Conservation (phyloP, 2,888 invertebrate genomes). For the Rhopalosiphum nymphaeae region DNA sequence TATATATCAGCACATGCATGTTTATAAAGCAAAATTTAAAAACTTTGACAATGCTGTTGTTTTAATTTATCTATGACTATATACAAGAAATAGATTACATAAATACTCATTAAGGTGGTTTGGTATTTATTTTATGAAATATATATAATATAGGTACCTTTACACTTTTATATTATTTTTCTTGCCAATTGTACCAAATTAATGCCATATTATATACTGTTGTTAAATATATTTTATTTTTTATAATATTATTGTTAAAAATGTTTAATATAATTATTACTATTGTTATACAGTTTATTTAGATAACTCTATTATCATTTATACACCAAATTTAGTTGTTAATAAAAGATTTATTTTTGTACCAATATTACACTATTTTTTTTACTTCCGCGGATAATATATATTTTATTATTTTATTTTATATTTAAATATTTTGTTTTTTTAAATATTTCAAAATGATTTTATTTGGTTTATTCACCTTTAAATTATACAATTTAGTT, state of each 20-base stretch:
- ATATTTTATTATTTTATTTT: constrained; percentile 4
- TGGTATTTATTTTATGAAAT: constrained; percentile 33
- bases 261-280: neutral
- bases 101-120: constrained; percentile 25
- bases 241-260: constrained; percentile 23
- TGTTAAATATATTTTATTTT: constrained; percentile 13
- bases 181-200: constrained; percentile 51
- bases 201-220: constrained; percentile 47
- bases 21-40: neutral
- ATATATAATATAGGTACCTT: neutral
- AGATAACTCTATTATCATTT: neutral
- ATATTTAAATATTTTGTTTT: neutral
- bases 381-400: neutral
- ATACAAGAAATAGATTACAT: neutral
- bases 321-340: constrained; percentile 23
- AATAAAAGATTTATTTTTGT: neutral
- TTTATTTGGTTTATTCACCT: neutral
- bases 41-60: neutral
- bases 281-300: constrained; percentile 17
- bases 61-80: neutral
- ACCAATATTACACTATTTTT: constrained; percentile 9
- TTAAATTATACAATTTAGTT: neutral
- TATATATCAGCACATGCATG: neutral
- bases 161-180: neutral
- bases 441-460: neutral